Evolutionary conservation across 2,113 vertebrate species (phyloP), one percentile per base, ranked within the genome.

Genomic region (Eulacestoma nigropectus): DNA sequence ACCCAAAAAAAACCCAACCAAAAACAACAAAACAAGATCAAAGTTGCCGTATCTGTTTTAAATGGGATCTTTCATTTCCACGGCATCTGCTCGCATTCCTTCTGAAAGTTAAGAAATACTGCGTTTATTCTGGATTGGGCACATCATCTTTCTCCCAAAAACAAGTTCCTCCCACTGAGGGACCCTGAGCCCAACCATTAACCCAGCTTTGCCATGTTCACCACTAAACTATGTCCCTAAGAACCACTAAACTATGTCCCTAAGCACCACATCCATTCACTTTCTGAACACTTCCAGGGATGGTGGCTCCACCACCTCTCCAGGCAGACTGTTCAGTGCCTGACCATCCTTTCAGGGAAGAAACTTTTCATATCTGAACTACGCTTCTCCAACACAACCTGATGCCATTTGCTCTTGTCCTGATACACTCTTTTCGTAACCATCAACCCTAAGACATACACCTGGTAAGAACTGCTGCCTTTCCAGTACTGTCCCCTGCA

Each of bases 21-120:
- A 49, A 30, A 26, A 27, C 39, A 27, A 0, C 23, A 62, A 46
- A 57, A 16, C 53, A 52, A 56, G 22, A 91, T 76, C 53, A 90
- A 94, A 63, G 72, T 49, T 93, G 75, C 70, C 76, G 67, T 44
- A 80, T 53, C 82, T 3, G 18, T 67, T 68, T 86, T 87, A 86
- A 96, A 90, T 3, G 2, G 22, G 18, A 87, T 68, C 90, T 93
- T 95, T 87, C 68, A 77, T 87, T 95, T 95, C 89, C 4, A 25
- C 9, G 4, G 52, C 83, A 93, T 87, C 83, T 8, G 0, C 76
- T 52, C 1, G 2, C 89, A 87, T 81, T 96, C 67, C 80, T 95
- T 86, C 56, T 1, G 0, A 26, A 93, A 96, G 33, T 89, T 84
- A 63, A 81, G 89, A 80, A 81, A 84, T 49, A 55, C 0, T 88